Conservation (phyloP, 2,888 invertebrate genomes). For the Drosophila neonasuta region DNA sequence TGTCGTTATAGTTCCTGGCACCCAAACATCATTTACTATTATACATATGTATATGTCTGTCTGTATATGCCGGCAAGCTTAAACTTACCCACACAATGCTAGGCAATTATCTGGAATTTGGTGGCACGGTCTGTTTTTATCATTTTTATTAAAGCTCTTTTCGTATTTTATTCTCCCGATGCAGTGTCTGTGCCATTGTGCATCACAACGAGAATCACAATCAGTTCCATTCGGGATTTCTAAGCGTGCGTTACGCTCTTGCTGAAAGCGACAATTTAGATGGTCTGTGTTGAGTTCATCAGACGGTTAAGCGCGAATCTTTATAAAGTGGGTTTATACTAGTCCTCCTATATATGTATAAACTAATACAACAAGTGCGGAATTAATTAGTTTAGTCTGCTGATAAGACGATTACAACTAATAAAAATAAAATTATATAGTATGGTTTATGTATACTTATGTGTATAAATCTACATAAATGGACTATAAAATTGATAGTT, state of each 20-base stretch:
- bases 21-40: neutral
- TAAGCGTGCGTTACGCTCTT: slow-evolving; percentile 48
- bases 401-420: neutral
- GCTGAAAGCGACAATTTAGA: slow-evolving; percentile 4
- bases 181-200: slow-evolving; percentile 38
- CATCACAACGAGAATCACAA: slow-evolving; percentile 40
- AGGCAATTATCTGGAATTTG: slow-evolving; percentile 53
- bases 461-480: neutral
- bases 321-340: neutral
- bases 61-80: slow-evolving; percentile 7
- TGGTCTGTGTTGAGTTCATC: neutral
- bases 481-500: slow-evolving; percentile 27
- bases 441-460: neutral
- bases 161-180: slow-evolving; percentile 35
- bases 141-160: slow-evolving; percentile 63
- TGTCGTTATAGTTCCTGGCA: slow-evolving; percentile 39
- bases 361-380: neutral
- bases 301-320: neutral
- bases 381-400: neutral
- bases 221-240: slow-evolving; percentile 58
- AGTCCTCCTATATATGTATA: neutral
- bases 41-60: neutral
- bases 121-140: slow-evolving; percentile 31
- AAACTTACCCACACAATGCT: slow-evolving; percentile 29
- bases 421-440: neutral